These are phyloP conservation scores for Siphlonurus alternatus DNA, from an alignment of 2,888 invertebrate species.

Conservation along the genomic window DNA sequence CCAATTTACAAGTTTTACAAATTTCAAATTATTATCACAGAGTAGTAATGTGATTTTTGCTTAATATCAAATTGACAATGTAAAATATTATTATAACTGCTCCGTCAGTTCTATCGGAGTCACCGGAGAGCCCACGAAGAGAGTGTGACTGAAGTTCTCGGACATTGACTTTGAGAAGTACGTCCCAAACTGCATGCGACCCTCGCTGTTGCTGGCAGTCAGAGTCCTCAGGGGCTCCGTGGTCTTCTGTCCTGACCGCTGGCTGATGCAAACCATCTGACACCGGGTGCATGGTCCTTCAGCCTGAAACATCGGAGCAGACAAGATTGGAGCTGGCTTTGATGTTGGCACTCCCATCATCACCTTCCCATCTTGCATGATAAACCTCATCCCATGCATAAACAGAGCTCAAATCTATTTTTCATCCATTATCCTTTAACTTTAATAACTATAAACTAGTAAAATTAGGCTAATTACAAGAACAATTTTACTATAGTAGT, in stretches of 20 bases:
- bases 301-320: slow-evolving; percentile 32
- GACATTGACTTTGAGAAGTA: slow-evolving; percentile 35
- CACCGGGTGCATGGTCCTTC: slow-evolving; percentile 75
- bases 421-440: too few relatives aligned
- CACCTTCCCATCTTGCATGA: too few relatives aligned
- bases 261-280: slow-evolving; percentile 92
- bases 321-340: too few relatives aligned
- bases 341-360: not conserved
- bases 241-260: slow-evolving; percentile 60
- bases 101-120: not conserved
- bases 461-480: not conserved
- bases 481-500: not conserved
- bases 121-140: not conserved
- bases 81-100: too few relatives aligned
- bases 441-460: too few relatives aligned
- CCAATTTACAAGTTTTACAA: too few relatives aligned
- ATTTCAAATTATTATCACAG: too few relatives aligned
- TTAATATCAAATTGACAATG: too few relatives aligned
- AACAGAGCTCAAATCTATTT: too few relatives aligned
- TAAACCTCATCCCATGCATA: too few relatives aligned
- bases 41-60: too few relatives aligned
- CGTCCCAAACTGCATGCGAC: slow-evolving; percentile 66
- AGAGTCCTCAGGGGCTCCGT: slow-evolving; percentile 62
- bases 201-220: slow-evolving; percentile 53
- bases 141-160: not conserved